Evolutionary conservation across 2,888 invertebrate species (phyloP).

Genomic region (Lycocerus yunnanus): DNA sequence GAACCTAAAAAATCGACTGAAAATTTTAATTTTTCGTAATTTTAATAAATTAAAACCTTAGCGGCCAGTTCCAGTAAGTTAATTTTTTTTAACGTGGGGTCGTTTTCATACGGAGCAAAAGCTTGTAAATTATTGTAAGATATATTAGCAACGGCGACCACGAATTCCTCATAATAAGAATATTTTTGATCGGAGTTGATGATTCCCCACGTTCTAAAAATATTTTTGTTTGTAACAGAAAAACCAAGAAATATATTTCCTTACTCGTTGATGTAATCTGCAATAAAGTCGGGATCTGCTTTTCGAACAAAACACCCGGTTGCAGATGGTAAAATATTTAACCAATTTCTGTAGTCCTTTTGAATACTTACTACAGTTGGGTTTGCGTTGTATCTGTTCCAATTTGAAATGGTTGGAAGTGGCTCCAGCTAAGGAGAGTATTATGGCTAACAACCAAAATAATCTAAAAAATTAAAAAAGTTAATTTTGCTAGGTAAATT

Average conservation of each 20-base stretch:
- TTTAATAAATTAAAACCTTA: constrained; percentile 46
- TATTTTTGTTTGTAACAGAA: neutral
- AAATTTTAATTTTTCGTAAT: neutral
- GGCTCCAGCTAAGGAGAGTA: constrained; percentile 10
- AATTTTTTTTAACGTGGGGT: constrained; percentile 53
- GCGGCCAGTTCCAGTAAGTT: constrained; percentile 56
- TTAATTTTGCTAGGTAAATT: constrained; percentile 21
- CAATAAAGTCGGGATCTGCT: constrained; percentile 49
- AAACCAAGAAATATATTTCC: neutral
- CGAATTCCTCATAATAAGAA: constrained; percentile 56
- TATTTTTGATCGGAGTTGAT: constrained; percentile 53
- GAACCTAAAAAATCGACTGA: constrained; percentile 52
- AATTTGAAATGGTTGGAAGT: constrained; percentile 48
- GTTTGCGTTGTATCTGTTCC: constrained; percentile 62
- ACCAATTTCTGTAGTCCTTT: constrained; percentile 67
- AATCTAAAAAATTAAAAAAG: constrained; percentile 24
- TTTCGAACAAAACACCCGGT: constrained; percentile 60
- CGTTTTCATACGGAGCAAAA: constrained; percentile 53
- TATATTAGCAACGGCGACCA: constrained; percentile 56
- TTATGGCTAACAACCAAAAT: constrained; percentile 35
- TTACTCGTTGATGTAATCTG: constrained; percentile 50
- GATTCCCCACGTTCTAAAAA: constrained; percentile 54
- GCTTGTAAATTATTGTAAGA: constrained; percentile 53
- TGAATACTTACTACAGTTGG: constrained; percentile 68
- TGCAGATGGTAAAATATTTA: constrained; percentile 61